phyloP scores from a whole-genome alignment of 2,797 vertebrate species.

The Trachurus trachurus region DNA sequence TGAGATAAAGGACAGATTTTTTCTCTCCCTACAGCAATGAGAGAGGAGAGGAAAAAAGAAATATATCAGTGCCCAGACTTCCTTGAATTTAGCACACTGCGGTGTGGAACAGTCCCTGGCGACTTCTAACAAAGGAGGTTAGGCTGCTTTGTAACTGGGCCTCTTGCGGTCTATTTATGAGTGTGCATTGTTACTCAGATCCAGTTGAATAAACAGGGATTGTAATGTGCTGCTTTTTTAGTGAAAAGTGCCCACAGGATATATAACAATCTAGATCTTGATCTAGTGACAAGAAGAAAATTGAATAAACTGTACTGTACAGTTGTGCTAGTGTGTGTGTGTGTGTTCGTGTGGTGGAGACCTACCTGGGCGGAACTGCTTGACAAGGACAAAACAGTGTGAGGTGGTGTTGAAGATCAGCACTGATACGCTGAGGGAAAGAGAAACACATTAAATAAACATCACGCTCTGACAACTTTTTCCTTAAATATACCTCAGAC shows the following conservation, averaged over 20 bases:
- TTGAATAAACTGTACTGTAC: not conserved
- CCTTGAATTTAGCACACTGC: constrained; percentile 82
- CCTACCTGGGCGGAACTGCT: constrained; percentile 98
- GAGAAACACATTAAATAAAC: constrained; percentile 13
- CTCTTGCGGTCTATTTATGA: constrained; percentile 75
- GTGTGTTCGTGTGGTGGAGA: not conserved
- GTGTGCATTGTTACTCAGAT: constrained; percentile 70
- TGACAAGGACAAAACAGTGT: constrained; percentile 95
- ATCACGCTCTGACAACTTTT: not conserved
- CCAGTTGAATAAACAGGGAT: constrained; percentile 64
- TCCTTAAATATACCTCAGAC: not conserved
- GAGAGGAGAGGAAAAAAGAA: constrained; percentile 54
- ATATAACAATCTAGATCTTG: constrained; percentile 42
- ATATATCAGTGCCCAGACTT: constrained; percentile 81
- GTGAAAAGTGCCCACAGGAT: constrained; percentile 61
- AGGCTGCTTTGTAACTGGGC: constrained; percentile 65
- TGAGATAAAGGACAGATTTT: constrained; percentile 51
- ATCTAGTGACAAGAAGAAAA: constrained; percentile 30
- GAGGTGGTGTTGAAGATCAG: constrained; percentile 94
- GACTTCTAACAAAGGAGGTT: constrained; percentile 73
- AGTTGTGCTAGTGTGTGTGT: not conserved
- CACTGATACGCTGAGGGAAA: constrained; percentile 88
- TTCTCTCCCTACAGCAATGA: constrained; percentile 27
- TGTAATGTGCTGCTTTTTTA: constrained; percentile 48
- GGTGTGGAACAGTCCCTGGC: constrained; percentile 59